Evolutionary conservation across 2,888 invertebrate species (phyloP), one percentile per base, ranked within the genome.

Genomic region (Eupithecia abbreviata): DNA sequence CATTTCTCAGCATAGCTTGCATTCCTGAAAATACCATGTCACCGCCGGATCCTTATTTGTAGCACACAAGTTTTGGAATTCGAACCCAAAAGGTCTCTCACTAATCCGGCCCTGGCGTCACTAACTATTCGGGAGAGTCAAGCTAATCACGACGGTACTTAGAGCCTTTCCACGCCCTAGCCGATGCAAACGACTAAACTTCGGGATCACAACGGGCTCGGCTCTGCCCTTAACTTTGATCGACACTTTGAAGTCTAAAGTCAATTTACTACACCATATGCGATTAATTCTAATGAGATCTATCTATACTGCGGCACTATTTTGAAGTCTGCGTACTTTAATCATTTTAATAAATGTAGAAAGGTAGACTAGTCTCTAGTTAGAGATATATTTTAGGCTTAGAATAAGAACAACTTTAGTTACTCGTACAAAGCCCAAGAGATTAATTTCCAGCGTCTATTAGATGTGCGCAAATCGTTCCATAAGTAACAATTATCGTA

Each of bases 151-250:
- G 88, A 85, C 84, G 84, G 85, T 87, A 87, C 89, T 90, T 87
- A 86, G 89, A 90, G 90, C 91, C 90, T 91, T 91, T 89, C 87
- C 87, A 86, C 88, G 89, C 88, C 90, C 87, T 90, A 89, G 92
- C 90, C 91, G 88, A 93, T 93, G 91, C 90, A 92, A 93, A 94
- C 91, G 91, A 92, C 90, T 86, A 91, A 92, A 93, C 90, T 93
- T 92, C 84, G 87, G 86, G 89, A 90, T 90, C 89, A 88, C 90
- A 90, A 92, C 89, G 88, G 87, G 87, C 87, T 88, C 87, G 87
- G 88, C 91, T 86, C 88, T 89, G 90, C 90, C 89, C 87, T 87
- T 89, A 90, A 92, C 91, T 92, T 92, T 90, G 91, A 92, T 91
- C 90, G 90, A 88, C 90, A 90, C 91, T 93, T 91, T 88, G 89